phyloP scores from a whole-genome alignment of 2,888 invertebrate species.

The Agrypnus murinus region DNA sequence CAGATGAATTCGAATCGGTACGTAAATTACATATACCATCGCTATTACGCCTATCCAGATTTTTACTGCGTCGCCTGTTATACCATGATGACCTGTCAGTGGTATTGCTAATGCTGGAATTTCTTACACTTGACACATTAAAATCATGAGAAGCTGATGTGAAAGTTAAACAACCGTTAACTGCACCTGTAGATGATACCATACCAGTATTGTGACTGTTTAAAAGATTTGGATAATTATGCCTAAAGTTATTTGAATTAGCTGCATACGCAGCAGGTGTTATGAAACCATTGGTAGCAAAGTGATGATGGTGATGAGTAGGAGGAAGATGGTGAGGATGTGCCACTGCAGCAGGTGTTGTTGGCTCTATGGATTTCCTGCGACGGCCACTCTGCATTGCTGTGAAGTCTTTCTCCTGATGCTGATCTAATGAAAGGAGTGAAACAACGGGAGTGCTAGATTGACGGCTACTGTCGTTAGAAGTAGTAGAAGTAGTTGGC shows the following conservation, averaged over 20 bases:
- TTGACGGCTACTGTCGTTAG: constrained; percentile 59
- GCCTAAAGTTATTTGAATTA: background rate
- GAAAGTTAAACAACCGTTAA: constrained; percentile 28
- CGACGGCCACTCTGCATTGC: constrained; percentile 69
- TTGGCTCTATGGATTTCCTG: constrained; percentile 54
- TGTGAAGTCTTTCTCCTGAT: constrained; percentile 67
- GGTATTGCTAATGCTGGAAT: background rate
- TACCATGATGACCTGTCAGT: constrained; percentile 24
- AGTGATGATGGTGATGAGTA: constrained; percentile 6
- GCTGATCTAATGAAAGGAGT: constrained; percentile 66
- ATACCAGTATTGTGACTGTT: constrained; percentile 23
- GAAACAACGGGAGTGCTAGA: constrained; percentile 67
- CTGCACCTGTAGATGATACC: constrained; percentile 19
- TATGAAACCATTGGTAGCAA: constrained; percentile 37
- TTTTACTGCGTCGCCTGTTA: constrained; percentile 15
- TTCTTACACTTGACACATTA: background rate
- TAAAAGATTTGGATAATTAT: constrained; percentile 18
- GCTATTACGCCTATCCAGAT: constrained; percentile 48
- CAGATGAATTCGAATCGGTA: constrained; percentile 65
- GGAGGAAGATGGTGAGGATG: too few relatives aligned
- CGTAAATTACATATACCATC: constrained; percentile 61
- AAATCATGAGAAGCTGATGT: constrained; percentile 16
- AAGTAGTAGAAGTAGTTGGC: background rate
- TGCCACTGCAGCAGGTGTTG: background rate
- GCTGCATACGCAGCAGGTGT: constrained; percentile 21